A percentile compares a stretch with the other conserved stretches of the same genome.
Conservation (phyloP, 2,797 vertebrate genomes). For the Pteropus rufus region DNA sequence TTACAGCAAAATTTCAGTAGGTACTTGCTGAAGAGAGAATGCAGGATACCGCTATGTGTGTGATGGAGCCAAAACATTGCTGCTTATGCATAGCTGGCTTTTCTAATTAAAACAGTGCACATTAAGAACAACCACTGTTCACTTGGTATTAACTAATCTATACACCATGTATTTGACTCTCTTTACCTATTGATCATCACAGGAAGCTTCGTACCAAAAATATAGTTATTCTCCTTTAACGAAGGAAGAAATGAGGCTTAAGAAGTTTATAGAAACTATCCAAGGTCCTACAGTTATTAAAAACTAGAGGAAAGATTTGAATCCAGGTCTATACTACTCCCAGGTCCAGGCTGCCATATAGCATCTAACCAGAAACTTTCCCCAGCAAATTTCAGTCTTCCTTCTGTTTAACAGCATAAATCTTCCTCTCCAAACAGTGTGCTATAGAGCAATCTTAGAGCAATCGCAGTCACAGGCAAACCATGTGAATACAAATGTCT, state of each 20-base stretch:
- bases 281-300: not conserved
- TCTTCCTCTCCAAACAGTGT: not conserved
- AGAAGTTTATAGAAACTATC: not conserved
- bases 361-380: not conserved
- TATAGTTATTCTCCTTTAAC: not conserved
- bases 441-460: not conserved
- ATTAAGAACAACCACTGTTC: not conserved
- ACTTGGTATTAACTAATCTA: not conserved
- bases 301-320: not conserved
- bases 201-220: not conserved
- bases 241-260: not conserved
- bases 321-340: not conserved
- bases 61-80: not conserved
- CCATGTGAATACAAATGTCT: constrained; percentile 61
- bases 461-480: constrained; percentile 40
- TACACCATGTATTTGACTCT: not conserved
- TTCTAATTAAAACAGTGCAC: not conserved
- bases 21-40: not conserved
- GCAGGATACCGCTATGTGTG: not conserved
- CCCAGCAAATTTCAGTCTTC: not conserved
- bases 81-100: not conserved
- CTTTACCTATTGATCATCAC: not conserved
- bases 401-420: not conserved
- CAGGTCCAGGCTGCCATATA: not conserved
- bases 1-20: not conserved